A percentile compares a stretch with the other conserved stretches of the same genome.
phyloP scores from a whole-genome alignment of 2,888 invertebrate genomes.

The Sarcophaga carnaria region DNA sequence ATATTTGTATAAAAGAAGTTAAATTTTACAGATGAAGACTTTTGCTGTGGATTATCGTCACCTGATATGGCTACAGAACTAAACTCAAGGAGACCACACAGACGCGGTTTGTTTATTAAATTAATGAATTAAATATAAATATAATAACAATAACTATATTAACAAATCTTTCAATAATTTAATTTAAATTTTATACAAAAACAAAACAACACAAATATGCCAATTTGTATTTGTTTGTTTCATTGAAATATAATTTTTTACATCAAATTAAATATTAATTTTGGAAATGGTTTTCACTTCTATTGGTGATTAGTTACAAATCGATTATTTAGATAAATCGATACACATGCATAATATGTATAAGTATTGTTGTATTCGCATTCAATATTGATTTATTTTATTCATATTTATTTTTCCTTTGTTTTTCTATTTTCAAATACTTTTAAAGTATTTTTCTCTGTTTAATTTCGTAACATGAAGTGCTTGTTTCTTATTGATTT shows the following conservation, averaged over 20 bases:
- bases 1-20: conserved; percentile 4
- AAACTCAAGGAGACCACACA: conserved; percentile 82
- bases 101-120: conserved; percentile 80
- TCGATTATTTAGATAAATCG: too few species aligned
- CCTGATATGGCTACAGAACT: conserved; percentile 89
- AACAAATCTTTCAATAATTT: background rate
- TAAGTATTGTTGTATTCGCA: too few species aligned
- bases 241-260: conserved; percentile 1
- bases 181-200: background rate
- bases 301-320: background rate
- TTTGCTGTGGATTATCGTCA: conserved; percentile 92
- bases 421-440: too few species aligned
- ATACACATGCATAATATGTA: too few species aligned
- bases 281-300: background rate
- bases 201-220: background rate
- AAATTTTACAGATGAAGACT: conserved; percentile 90
- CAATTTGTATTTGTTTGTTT: background rate
- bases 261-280: background rate
- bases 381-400: too few species aligned
- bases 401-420: too few species aligned
- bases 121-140: conserved; percentile 19
- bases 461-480: conserved; percentile 37
- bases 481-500: conserved; percentile 39
- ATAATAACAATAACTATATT: background rate
- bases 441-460: background rate